Conservation (phyloP, 2,888 invertebrate genomes). For the Alentia gelatinosa region DNA sequence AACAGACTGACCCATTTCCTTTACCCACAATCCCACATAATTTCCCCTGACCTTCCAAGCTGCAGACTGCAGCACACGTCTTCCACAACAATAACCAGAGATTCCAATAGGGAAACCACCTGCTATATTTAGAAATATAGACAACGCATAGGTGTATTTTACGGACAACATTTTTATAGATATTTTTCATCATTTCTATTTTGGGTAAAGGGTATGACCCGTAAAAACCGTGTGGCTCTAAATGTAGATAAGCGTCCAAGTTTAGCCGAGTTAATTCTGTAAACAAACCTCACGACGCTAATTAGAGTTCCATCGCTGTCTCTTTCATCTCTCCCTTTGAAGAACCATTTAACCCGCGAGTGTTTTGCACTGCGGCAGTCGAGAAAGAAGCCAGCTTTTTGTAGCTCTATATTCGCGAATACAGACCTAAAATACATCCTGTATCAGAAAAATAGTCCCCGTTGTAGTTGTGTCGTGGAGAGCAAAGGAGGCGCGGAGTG, state of each 20-base stretch:
- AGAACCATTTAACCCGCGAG: not conserved
- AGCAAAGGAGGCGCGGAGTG: too few relatives aligned
- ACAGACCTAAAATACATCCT: not conserved
- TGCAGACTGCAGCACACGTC: too few relatives aligned
- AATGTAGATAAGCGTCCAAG: not conserved
- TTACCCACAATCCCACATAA: too few relatives aligned
- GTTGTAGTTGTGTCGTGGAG: not conserved
- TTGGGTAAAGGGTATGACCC: not conserved
- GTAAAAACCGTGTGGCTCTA: not conserved
- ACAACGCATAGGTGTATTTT: not conserved
- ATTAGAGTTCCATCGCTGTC: not conserved
- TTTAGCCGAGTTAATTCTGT: not conserved
- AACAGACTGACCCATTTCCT: too few relatives aligned
- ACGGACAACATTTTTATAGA: not conserved
- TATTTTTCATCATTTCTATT: not conserved
- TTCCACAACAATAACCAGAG: too few relatives aligned
- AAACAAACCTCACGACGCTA: not conserved
- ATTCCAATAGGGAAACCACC: not conserved
- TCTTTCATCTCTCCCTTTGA: not conserved
- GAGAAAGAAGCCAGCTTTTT: not conserved
- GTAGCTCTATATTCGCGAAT: not conserved
- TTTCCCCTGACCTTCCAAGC: too few relatives aligned
- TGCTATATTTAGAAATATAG: not conserved
- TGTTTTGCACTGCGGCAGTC: not conserved
- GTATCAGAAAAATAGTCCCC: not conserved